These are phyloP conservation scores for Megathymus violae DNA, from an alignment of 1,140 invertebrate species.

Conservation along the genomic window DNA sequence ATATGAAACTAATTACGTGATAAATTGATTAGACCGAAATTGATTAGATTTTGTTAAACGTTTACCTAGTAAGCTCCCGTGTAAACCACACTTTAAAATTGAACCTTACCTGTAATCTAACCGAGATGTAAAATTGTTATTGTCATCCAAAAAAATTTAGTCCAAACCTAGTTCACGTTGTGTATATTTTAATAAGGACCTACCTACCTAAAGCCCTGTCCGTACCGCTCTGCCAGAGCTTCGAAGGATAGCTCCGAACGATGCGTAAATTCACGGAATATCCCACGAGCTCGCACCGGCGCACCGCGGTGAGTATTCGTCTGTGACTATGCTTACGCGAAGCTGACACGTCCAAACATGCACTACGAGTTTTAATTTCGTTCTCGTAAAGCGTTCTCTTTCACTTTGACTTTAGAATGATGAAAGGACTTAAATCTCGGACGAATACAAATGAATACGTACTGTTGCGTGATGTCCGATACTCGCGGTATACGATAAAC, in stretches of 20 bases:
- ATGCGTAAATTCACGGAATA: too few relatives aligned
- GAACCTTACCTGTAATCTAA: constrained; percentile 25
- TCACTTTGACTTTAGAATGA: too few relatives aligned
- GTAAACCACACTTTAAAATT: constrained; percentile 16
- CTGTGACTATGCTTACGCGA: too few relatives aligned
- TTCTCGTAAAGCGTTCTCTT: too few relatives aligned
- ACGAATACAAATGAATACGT: too few relatives aligned
- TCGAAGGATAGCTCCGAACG: neutral
- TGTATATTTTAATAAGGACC: constrained; percentile 27
- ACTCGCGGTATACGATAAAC: too few relatives aligned
- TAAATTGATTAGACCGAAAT: constrained; percentile 19
- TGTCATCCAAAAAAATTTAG: constrained; percentile 23
- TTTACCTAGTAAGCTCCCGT: constrained; percentile 30
- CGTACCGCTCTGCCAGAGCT: constrained; percentile 16
- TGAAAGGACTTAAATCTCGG: too few relatives aligned
- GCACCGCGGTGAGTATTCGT: too few relatives aligned
- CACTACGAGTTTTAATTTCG: too few relatives aligned
- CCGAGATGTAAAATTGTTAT: constrained; percentile 26
- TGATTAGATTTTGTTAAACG: constrained; percentile 19
- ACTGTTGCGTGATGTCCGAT: too few relatives aligned
- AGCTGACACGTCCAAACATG: too few relatives aligned
- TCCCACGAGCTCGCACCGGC: too few relatives aligned
- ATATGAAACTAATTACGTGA: constrained; percentile 11
- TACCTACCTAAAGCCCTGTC: constrained; percentile 29
- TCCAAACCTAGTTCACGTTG: constrained; percentile 13